Evolutionary conservation across 1,140 invertebrate species (phyloP), one percentile per base, ranked within the genome.

Genomic region (Panonychus citri): DNA sequence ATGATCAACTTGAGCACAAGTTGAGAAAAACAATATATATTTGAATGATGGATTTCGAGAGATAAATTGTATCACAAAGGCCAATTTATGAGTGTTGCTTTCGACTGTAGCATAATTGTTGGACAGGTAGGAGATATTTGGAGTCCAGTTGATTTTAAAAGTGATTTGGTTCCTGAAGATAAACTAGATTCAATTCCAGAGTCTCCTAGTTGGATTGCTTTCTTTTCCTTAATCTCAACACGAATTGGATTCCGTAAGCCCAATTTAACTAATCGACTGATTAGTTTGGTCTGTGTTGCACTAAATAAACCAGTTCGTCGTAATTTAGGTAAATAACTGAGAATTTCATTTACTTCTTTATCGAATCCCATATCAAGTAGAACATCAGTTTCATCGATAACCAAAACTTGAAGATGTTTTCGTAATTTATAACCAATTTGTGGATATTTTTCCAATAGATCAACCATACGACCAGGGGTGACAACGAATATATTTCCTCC

Each of bases 351-450:
- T 1, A 98, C 71, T 68, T 65, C 79, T 10, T 75, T 71, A 65
- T 83, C 81, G 70, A 97, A 98, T 4, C 91, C 91, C 60, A 94
- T 73, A 65, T 93, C 89, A 39, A 97, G 69, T 8, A 98, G 71
- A 58, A 85, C 76, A 71, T 99, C 95, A 13, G 94, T 94, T 77
- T 98, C 95, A 71, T 99, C 95, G 49, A 99, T 71, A 13, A 99
- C 78, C 19, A 99, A 66, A 46, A 98, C 72, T 74, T 97, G 91
- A 79, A 85, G 62, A 51, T 55, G 50, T 49, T 61, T 56, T 25
- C 53, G 52, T 24, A 62, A 28, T 30, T 49, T 15, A 21, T 53
- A 15, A 1, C 37, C 27, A 24, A 60, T 57, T 25, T 24, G 26
- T 3, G 27, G 48, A 19, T 24, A 56, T 34, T 51, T 56, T 40